Conservation (phyloP, 2,888 invertebrate genomes). For the Drosophila ezoana region DNA sequence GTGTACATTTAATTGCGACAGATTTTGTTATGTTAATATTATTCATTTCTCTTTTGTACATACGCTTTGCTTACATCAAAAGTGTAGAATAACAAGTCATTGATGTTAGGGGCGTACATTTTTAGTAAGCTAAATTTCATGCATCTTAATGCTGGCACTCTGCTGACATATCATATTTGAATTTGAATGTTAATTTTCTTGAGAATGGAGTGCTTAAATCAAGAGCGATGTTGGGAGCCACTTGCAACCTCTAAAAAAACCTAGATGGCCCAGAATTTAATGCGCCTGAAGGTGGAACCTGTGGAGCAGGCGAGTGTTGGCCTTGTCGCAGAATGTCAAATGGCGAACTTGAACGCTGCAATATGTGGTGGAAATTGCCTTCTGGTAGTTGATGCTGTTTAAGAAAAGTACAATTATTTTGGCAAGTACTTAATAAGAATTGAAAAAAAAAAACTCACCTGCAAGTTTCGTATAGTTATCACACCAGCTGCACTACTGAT, state of each 20-base stretch:
- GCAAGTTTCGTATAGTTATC: constrained; percentile 83
- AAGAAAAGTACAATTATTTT: constrained; percentile 11
- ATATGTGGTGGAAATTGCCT: constrained; percentile 84
- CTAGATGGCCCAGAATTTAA: constrained; percentile 85
- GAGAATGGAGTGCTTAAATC: constrained; percentile 85
- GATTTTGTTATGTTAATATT: constrained; percentile 30
- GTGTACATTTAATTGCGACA: constrained; percentile 24
- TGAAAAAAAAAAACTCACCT: constrained; percentile 66
- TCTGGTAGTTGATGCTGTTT: constrained; percentile 83
- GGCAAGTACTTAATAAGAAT: neutral
- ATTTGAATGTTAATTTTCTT: constrained; percentile 35
- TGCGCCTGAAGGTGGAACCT: constrained; percentile 82
- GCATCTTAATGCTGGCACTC: constrained; percentile 22
- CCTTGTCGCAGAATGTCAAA: constrained; percentile 84
- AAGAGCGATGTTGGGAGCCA: constrained; percentile 84
- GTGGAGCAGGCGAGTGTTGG: constrained; percentile 82
- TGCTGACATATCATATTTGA: constrained; percentile 45
- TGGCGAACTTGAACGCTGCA: constrained; percentile 84
- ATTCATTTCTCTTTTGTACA: constrained; percentile 38
- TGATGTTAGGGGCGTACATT: constrained; percentile 23
- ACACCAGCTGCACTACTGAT: constrained; percentile 75
- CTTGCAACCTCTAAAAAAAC: constrained; percentile 85
- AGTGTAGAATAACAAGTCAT: constrained; percentile 15
- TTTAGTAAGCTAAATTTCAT: constrained; percentile 19
- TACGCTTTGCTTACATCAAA: constrained; percentile 26